Evolutionary conservation across 2,888 invertebrate species (phyloP).

Genomic region (Pollenia griseotomentosa): DNA sequence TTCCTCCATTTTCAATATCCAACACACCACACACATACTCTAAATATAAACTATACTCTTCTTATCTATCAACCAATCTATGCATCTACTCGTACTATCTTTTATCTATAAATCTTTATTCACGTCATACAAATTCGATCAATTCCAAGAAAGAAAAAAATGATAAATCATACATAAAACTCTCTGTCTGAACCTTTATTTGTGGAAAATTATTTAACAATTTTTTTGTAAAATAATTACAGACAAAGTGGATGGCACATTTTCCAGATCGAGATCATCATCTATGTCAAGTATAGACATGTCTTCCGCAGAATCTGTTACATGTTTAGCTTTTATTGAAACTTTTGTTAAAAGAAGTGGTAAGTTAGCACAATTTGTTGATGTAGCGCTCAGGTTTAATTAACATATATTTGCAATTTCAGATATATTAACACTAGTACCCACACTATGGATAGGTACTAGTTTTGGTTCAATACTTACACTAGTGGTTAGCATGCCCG

Average conservation of each 20-base stretch:
- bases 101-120: conserved; percentile 27
- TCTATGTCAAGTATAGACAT: conserved; percentile 99
- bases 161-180: conserved; percentile 8
- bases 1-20: conserved; percentile 24
- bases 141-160: conserved; percentile 1
- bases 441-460: conserved; percentile 99
- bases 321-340: conserved; percentile 97
- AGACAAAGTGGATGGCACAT: conserved; percentile 98
- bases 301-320: conserved; percentile 97
- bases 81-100: conserved; percentile 29
- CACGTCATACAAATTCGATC: conserved; percentile 53
- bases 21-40: conserved; percentile 1
- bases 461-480: conserved; percentile 98
- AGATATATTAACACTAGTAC: conserved; percentile 93
- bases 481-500: conserved; percentile 93
- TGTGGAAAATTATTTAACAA: conserved; percentile 30
- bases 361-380: conserved; percentile 82
- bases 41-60: neutral
- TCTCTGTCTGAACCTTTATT: neutral
- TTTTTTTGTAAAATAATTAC: conserved; percentile 84
- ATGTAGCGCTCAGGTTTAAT: conserved; percentile 4
- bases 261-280: conserved; percentile 98
- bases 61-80: conserved; percentile 11
- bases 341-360: conserved; percentile 97
- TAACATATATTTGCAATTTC: conserved; percentile 64